phyloP scores from a whole-genome alignment of 2,888 invertebrate genomes.

The Biston stratarius region DNA sequence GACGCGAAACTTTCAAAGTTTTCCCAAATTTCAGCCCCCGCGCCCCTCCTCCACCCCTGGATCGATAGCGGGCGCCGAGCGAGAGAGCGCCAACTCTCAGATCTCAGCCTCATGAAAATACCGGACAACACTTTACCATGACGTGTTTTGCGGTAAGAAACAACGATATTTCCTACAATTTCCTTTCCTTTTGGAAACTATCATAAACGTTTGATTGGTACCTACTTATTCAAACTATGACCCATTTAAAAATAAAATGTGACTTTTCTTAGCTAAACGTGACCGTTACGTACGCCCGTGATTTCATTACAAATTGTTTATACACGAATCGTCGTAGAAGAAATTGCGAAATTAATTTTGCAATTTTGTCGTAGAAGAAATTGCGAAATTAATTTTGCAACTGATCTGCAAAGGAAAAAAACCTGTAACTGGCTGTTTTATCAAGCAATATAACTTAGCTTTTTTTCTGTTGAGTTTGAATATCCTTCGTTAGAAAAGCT shows the following conservation, averaged over 20 bases:
- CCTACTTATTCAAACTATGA: constrained; percentile 11
- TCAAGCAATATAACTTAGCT: neutral
- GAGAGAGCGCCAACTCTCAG: constrained; percentile 71
- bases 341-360: neutral
- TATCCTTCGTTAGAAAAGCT: constrained; percentile 51
- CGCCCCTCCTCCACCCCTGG: constrained; percentile 64
- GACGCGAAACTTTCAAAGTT: constrained; percentile 87
- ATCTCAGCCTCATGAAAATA: constrained; percentile 78
- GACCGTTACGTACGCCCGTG: constrained; percentile 5
- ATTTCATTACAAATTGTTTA: constrained; percentile 6
- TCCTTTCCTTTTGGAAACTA: constrained; percentile 23
- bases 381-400: neutral
- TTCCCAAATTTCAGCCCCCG: constrained; percentile 85
- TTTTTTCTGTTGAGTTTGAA: constrained; percentile 1
- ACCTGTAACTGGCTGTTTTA: neutral
- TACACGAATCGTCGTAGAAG: constrained; percentile 4
- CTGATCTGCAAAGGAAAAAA: neutral
- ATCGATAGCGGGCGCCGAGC: constrained; percentile 82
- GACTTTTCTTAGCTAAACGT: constrained; percentile 9
- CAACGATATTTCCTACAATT: constrained; percentile 56
- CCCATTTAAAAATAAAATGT: constrained; percentile 8
- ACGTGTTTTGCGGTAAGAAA: constrained; percentile 73
- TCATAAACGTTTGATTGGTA: constrained; percentile 9
- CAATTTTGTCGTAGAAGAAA: neutral
- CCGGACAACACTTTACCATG: constrained; percentile 82